These are phyloP conservation scores for Neomorphus geoffroyi DNA, from an alignment of 2,797 vertebrate species.

Conservation along the genomic window DNA sequence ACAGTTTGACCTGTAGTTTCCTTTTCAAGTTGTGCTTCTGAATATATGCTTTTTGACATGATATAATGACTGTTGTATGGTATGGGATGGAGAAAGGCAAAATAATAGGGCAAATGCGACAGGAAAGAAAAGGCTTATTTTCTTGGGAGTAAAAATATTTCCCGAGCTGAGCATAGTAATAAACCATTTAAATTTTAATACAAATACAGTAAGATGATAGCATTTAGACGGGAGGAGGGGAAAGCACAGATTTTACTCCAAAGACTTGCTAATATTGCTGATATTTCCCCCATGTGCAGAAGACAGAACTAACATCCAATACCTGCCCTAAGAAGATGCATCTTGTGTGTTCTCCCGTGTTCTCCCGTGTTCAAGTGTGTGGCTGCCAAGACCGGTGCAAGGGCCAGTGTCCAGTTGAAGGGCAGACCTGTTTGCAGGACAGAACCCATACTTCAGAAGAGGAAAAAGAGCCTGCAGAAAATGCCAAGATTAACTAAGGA, in stretches of 20 bases:
- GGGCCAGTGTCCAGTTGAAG: background rate
- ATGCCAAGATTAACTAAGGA: conserved; percentile 8
- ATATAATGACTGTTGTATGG: background rate
- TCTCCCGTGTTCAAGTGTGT: background rate
- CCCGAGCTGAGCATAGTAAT: background rate
- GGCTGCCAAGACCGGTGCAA: background rate
- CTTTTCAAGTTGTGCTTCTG: background rate
- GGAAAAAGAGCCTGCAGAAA: background rate
- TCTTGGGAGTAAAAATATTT: background rate
- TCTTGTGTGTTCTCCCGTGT: background rate
- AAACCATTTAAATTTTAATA: background rate
- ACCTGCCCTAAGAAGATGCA: background rate
- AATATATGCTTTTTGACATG: background rate
- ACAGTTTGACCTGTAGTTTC: background rate
- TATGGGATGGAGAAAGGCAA: background rate
- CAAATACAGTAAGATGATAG: background rate
- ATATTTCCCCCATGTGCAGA: background rate
- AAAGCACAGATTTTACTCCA: background rate
- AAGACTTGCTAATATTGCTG: background rate
- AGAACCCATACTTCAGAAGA: background rate
- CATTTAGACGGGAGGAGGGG: background rate
- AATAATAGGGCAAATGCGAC: background rate
- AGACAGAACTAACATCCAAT: background rate
- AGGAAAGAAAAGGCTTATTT: background rate
- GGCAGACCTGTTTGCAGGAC: background rate